Percentiles rank a stretch among this genome's conserved stretches.
Conservation (phyloP, 2,113 vertebrate genomes). For the Callithrix jacchus region DNA sequence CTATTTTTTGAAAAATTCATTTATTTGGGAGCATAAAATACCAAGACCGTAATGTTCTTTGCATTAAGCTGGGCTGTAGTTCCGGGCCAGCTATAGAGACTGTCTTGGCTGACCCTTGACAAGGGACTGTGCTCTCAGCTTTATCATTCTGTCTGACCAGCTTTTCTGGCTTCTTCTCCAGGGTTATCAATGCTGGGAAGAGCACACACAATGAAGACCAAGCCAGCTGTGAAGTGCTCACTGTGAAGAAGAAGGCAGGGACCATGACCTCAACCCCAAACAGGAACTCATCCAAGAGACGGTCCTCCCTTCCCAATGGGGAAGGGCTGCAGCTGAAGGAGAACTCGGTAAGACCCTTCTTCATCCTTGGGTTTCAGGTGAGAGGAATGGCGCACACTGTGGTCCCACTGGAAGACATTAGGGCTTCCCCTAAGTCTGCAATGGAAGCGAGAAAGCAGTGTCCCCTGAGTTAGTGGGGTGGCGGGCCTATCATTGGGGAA, state of each 20-base stretch:
- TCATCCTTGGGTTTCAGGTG: background rate
- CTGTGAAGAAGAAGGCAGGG: constrained; percentile 90
- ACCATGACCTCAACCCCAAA: constrained; percentile 86
- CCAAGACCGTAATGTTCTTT: too few relatives aligned
- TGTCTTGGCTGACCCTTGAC: background rate
- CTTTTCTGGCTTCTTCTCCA: constrained; percentile 74
- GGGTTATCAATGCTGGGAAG: constrained; percentile 98
- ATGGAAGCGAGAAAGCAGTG: background rate
- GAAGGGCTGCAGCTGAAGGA: constrained; percentile 91
- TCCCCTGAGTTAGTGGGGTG: background rate
- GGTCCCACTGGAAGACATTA: accelerated
- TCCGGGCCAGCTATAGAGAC: background rate
- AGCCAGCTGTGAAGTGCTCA: constrained; percentile 95
- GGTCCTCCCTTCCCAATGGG: constrained; percentile 94
- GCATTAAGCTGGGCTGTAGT: background rate
- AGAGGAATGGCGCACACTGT: accelerated
- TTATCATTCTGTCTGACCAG: background rate
- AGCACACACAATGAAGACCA: constrained; percentile 98
- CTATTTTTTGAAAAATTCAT: background rate
- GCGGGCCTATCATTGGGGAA: accelerated
- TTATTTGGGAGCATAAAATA: background rate
- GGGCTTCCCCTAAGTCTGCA: background rate
- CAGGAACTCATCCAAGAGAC: constrained; percentile 89
- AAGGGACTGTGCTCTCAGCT: background rate
- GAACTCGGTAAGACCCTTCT: constrained; percentile 85